Base-by-base conservation (phyloP, 1,140 invertebrate genomes). In the Lepidostoma basale region DNA sequence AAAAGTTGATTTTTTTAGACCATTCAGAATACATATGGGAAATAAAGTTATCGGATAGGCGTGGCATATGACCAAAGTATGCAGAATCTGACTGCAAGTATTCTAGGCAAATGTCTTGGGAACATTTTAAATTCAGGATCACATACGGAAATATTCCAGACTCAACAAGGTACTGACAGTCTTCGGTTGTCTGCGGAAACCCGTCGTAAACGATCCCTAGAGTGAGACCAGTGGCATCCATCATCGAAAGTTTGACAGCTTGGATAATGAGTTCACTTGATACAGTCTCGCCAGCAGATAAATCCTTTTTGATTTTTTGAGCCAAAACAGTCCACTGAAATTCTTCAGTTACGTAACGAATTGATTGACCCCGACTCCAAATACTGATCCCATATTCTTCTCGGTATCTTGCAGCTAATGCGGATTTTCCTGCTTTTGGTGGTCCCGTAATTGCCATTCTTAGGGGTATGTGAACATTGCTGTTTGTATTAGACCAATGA, bases 371-470 rank as follows among this genome's bases (percentile, higher is more conserved):
- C 70, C 77, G 79, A 5, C 81, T 84, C 42, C 88, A 75, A 16
- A 82, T 73, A 45, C 84, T 75, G 14, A 87, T 71, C 14, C 81
- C 82, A 68, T 85, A 85, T 25, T 78, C 80, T 33, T 77, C 76
- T 3, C 78, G 76, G 16, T 87, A 77, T 69, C 84, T 81, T 39
- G 76, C 67, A 12, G 84, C 78, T 20, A 97, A 79, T 9, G 98
- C 99, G 3, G 96, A 98, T 84, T 99, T 99, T 62, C 97, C 97
- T 73, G 98, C 97, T 86, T 98, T 98, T 4, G 82, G 82, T 39
- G 98, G 86, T 22, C 96, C 97, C 72, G 98, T 95, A 74, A 98
- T 97, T 44, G 96, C 95, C 69, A 98, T 91, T 84, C 96, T 96
- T 75, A 99, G 85, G 3, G 92, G 90, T 62, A 84, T 76, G 54